Percentiles rank a stretch among this genome's conserved stretches.
Evolutionary conservation across 2,888 invertebrate species (phyloP).

Genomic region (Marronus borbonicus): DNA sequence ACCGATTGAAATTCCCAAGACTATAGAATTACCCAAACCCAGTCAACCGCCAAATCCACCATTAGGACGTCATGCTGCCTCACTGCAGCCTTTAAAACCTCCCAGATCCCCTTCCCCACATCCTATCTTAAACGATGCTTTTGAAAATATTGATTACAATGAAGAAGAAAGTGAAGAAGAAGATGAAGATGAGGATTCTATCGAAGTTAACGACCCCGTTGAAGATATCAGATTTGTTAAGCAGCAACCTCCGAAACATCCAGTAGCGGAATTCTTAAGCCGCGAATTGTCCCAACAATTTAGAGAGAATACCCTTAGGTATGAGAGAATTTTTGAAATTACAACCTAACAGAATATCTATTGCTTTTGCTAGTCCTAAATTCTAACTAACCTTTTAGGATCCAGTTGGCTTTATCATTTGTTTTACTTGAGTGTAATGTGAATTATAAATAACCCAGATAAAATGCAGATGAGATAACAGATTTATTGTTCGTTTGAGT

Average conservation of each 20-base stretch:
- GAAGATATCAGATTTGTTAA: constrained; percentile 34
- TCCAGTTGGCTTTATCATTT: background rate
- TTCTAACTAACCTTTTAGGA: constrained; percentile 10
- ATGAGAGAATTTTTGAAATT: constrained; percentile 18
- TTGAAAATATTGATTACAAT: constrained; percentile 58
- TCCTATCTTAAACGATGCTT: constrained; percentile 60
- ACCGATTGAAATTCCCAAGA: constrained; percentile 24
- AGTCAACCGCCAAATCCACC: constrained; percentile 35
- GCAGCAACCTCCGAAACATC: constrained; percentile 16
- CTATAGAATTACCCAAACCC: constrained; percentile 25
- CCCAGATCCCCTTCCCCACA: constrained; percentile 66
- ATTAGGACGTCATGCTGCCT: constrained; percentile 46
- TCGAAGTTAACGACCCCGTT: constrained; percentile 41
- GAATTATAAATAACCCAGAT: too few relatives aligned
- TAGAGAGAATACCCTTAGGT: constrained; percentile 42
- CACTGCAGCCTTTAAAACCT: constrained; percentile 62
- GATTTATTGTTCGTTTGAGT: background rate
- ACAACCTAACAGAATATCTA: too few relatives aligned
- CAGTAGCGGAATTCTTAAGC: constrained; percentile 41
- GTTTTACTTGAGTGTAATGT: background rate
- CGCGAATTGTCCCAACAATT: constrained; percentile 41
- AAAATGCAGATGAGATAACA: too few relatives aligned
- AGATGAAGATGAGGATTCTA: constrained; percentile 53
- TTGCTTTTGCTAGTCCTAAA: background rate
- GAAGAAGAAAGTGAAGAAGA: constrained; percentile 56